These are phyloP conservation scores for Acarapis woodi DNA, from an alignment of 1,140 invertebrate genomes.

Conservation along the genomic window DNA sequence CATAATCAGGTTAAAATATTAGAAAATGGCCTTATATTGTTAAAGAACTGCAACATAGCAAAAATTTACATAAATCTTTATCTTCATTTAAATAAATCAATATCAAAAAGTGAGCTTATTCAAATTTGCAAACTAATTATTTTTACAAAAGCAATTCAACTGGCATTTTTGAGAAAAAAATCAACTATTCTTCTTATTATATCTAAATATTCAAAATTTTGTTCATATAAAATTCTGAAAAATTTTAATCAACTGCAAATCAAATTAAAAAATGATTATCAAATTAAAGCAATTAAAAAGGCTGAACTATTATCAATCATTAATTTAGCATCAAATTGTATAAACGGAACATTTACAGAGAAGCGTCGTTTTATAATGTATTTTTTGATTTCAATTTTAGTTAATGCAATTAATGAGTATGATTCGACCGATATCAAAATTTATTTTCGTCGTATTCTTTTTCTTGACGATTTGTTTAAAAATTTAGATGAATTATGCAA, in stretches of 20 bases:
- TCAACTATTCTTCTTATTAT: not conserved
- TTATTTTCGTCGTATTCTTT: not conserved
- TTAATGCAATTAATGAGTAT: slow-evolving; percentile 1
- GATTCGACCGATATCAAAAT: slow-evolving; percentile 4
- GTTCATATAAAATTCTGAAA: slow-evolving; percentile 10
- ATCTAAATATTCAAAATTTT: slow-evolving; percentile 5
- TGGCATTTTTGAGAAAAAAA: slow-evolving; percentile 4
- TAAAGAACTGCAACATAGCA: not conserved
- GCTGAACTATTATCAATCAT: slow-evolving; percentile 37
- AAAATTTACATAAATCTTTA: slow-evolving; percentile 7
- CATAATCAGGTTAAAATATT: not conserved
- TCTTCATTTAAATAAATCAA: not conserved
- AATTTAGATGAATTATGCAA: slow-evolving; percentile 1
- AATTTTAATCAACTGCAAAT: slow-evolving; percentile 17
- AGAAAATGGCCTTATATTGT: slow-evolving; percentile 7
- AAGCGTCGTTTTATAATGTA: slow-evolving; percentile 4
- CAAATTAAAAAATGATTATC: slow-evolving; percentile 22
- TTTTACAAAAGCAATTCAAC: slow-evolving; percentile 8
- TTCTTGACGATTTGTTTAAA: slow-evolving; percentile 2
- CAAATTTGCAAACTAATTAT: slow-evolving; percentile 8
- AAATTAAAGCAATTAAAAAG: slow-evolving; percentile 28
- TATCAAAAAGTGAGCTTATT: slow-evolving; percentile 5
- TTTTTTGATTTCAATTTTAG: slow-evolving; percentile 3
- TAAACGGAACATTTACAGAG: slow-evolving; percentile 24
- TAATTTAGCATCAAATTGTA: slow-evolving; percentile 33